Conservation (phyloP, 2,113 vertebrate genomes). For the Sphaerodactylus townsendi region DNA sequence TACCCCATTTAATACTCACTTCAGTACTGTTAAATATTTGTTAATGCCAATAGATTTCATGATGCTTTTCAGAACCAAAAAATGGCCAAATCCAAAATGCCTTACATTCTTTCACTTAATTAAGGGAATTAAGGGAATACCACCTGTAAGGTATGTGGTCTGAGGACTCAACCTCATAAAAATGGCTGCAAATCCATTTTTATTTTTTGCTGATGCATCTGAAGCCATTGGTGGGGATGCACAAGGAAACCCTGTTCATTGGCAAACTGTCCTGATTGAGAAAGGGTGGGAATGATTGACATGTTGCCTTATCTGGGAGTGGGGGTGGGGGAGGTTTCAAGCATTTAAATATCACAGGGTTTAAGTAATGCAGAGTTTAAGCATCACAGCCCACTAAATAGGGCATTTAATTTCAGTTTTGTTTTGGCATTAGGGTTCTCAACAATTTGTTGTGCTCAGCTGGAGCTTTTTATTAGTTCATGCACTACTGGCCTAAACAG, state of each 20-base stretch:
- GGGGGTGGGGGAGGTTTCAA: no score
- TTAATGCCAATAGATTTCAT: not conserved
- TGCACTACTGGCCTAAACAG: not conserved
- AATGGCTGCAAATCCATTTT: no score
- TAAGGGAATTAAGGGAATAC: no score
- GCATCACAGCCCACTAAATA: not conserved
- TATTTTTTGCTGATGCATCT: not conserved
- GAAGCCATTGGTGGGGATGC: not conserved
- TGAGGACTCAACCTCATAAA: no score
- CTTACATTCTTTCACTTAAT: not conserved
- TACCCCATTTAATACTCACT: constrained; percentile 32
- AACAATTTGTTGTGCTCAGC: not conserved
- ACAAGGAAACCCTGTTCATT: not conserved
- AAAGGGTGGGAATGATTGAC: not conserved
- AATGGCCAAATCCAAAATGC: not conserved
- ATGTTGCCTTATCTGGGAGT: no score
- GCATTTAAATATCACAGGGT: no score
- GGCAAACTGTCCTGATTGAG: not conserved
- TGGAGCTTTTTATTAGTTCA: not conserved
- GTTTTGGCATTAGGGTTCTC: not conserved
- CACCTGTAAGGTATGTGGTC: no score
- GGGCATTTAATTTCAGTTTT: not conserved
- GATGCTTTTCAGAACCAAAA: not conserved
- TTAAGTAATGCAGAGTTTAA: not conserved
- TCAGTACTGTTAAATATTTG: constrained; percentile 12